phyloP scores from a whole-genome alignment of 1,140 invertebrate genomes.

The Pogonus chalceus region DNA sequence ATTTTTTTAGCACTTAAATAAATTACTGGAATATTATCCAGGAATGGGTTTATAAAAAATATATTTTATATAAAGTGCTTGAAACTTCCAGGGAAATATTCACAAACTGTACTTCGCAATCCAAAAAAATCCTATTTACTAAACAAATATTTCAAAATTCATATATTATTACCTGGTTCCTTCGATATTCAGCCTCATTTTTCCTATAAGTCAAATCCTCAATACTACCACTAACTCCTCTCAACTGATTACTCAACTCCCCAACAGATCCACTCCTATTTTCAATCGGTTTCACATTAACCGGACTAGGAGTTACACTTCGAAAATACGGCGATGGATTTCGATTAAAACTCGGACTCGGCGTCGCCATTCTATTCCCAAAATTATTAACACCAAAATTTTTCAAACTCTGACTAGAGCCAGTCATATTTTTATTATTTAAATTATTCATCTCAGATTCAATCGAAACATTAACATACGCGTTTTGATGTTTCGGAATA shows the following conservation, averaged over 20 bases:
- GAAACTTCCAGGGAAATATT: too few species aligned
- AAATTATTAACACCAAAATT: constrained; percentile 1
- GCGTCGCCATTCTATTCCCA: constrained; percentile 29
- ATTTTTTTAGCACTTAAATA: too few species aligned
- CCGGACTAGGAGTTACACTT: constrained; percentile 29
- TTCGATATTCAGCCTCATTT: constrained; percentile 39
- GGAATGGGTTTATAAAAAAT: too few species aligned
- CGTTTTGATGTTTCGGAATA: constrained; percentile 26
- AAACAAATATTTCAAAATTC: too few species aligned
- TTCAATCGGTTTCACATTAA: constrained; percentile 21
- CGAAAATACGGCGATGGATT: constrained; percentile 34
- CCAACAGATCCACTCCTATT: constrained; percentile 35
- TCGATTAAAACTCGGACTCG: constrained; percentile 43
- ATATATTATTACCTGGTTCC: constrained; percentile 32
- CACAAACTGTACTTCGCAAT: too few species aligned
- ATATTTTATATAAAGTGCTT: too few species aligned
- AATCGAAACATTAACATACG: constrained; percentile 14
- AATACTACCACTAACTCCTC: constrained; percentile 29
- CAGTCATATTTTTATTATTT: background rate
- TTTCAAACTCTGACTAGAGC: constrained; percentile 5
- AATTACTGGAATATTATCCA: too few species aligned
- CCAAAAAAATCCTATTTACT: too few species aligned
- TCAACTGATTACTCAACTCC: constrained; percentile 28
- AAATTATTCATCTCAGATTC: constrained; percentile 2
- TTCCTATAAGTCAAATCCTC: constrained; percentile 37